These are phyloP conservation scores for Ceuthmochares aereus DNA, from an alignment of 2,113 vertebrate genomes.

Conservation along the genomic window DNA sequence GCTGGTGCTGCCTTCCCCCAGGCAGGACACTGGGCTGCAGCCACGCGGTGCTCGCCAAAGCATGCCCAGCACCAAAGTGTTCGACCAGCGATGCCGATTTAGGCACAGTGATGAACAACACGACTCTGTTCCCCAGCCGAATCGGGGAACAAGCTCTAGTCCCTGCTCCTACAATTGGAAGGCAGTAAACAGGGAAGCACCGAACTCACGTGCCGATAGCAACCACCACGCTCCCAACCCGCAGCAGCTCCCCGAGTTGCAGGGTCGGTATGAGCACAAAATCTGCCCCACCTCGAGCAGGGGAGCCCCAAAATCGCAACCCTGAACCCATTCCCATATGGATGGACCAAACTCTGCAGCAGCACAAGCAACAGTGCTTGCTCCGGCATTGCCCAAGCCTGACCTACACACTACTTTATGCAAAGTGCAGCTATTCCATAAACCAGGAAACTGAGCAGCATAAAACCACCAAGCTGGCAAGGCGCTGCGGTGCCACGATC, in stretches of 20 bases:
- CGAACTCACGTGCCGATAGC: background rate
- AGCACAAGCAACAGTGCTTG: background rate
- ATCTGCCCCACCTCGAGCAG: background rate
- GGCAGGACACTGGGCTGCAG: background rate
- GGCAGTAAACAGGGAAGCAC: background rate
- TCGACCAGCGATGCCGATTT: accelerated
- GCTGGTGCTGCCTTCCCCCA: background rate
- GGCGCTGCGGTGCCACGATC: accelerated
- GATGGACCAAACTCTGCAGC: background rate
- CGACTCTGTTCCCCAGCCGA: accelerated
- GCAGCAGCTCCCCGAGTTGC: background rate
- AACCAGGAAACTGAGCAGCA: background rate
- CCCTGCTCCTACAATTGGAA: accelerated
- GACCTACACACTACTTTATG: background rate
- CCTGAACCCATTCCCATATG: background rate
- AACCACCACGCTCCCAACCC: background rate
- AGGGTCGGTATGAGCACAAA: accelerated
- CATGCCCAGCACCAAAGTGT: background rate
- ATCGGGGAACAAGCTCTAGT: background rate
- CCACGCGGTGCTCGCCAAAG: background rate
- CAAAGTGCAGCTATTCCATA: background rate
- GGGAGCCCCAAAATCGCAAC: background rate
- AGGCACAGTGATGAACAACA: background rate
- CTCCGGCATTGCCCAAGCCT: background rate
- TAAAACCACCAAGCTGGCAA: background rate